Evolutionary conservation across 2,888 invertebrate species (phyloP).

Genomic region (Liodrosophila aerea): DNA sequence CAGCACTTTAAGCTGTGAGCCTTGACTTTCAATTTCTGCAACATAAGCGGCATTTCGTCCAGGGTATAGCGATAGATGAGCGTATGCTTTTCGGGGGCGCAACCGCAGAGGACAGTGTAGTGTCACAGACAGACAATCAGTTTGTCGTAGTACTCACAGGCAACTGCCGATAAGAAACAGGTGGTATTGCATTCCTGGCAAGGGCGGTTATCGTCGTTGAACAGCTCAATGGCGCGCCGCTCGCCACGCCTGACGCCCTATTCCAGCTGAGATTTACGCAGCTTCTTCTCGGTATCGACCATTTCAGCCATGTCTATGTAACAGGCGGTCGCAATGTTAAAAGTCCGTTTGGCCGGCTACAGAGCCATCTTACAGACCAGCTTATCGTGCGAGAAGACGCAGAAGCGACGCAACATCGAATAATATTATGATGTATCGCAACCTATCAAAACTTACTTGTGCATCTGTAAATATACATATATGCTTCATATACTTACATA

Average conservation of each 20-base stretch:
- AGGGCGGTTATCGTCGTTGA: constrained; percentile 97
- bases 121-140: constrained; percentile 94
- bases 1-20: constrained; percentile 96
- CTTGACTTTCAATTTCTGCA: constrained; percentile 92
- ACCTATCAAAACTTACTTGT: too few species aligned
- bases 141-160: constrained; percentile 89
- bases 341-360: constrained; percentile 91
- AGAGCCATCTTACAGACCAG: constrained; percentile 98
- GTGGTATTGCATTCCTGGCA: constrained; percentile 98
- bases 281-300: constrained; percentile 90
- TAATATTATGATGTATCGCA: too few species aligned
- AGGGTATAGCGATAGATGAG: constrained; percentile 95
- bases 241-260: constrained; percentile 96
- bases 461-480: too few species aligned
- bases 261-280: constrained; percentile 89
- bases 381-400: constrained; percentile 99
- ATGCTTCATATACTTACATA: too few species aligned
- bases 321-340: constrained; percentile 94
- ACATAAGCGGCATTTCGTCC: constrained; percentile 95
- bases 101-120: constrained; percentile 91
- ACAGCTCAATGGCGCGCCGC: constrained; percentile 95
- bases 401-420: constrained; percentile 94
- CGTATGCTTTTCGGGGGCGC: constrained; percentile 88
- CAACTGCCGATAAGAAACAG: constrained; percentile 97
- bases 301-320: constrained; percentile 95